phyloP scores from a whole-genome alignment of 2,113 vertebrate genomes.

The Pseudorhombus dupliciocellatus region DNA sequence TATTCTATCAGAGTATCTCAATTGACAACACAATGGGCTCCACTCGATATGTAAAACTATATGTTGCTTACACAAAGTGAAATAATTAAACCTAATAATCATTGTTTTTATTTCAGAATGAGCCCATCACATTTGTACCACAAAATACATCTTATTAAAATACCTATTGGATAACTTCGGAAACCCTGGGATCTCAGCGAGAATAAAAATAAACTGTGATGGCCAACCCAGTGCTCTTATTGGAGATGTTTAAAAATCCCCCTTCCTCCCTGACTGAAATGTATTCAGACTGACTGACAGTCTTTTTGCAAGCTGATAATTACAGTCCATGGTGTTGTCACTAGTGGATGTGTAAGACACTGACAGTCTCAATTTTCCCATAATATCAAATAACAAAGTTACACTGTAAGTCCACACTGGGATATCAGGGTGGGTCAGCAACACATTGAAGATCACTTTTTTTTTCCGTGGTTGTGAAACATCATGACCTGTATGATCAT shows the following conservation, averaged over 20 bases:
- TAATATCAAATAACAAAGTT: too few species aligned
- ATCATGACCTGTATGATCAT: background rate
- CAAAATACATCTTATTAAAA: background rate
- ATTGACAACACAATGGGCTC: background rate
- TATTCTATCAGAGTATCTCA: background rate
- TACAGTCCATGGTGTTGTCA: too few species aligned
- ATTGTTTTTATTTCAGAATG: background rate
- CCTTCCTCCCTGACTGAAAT: background rate
- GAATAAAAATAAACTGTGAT: background rate
- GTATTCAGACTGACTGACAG: background rate
- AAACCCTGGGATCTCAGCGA: background rate
- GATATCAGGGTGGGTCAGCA: background rate
- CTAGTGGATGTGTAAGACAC: too few species aligned
- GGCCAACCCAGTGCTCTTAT: background rate
- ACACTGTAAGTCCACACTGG: background rate
- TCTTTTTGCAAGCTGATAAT: background rate
- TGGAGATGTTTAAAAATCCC: background rate
- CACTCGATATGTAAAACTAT: background rate
- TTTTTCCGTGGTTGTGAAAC: background rate
- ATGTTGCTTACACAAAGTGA: background rate
- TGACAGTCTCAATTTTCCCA: too few species aligned
- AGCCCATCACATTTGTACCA: background rate
- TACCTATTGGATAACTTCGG: background rate
- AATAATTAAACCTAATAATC: conserved; percentile 1
- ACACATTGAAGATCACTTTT: background rate